Base-by-base conservation (phyloP, 2,797 vertebrate species). In the Furcifer pardalis region DNA sequence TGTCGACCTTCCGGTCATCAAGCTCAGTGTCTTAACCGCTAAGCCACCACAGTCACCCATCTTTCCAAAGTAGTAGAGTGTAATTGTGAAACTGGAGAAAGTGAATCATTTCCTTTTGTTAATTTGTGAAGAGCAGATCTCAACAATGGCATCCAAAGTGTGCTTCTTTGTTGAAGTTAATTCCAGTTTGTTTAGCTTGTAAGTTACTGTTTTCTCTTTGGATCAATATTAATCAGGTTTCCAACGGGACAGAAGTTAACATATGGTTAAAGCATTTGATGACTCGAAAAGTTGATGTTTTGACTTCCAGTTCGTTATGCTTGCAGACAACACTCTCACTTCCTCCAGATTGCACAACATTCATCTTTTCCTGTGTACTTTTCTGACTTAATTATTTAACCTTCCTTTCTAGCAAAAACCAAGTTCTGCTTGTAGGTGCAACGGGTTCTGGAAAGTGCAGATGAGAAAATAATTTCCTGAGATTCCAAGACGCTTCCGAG, bases 161-260 rank as follows among this genome's bases (percentile, higher is more conserved):
- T 27, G 4, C 40, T 23, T 60, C 52, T 10, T 9, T 40, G 56
- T 19, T 59, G 35, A 59, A 71, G 25, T 27, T 25, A 19, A 19
- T 37, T 13, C 19, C 23, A 30, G 10, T 81, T 69, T 81, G 25
- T 69, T 56, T n/a, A n/a, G 3, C 5, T 37, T 32, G 37, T 25
- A 74, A 82, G 40, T 82, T 82, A 73, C 60, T 73, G 21, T 81
- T 73, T 72, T 73, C 68, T 73, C 30, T 17, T 62, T 60, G 5
- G 56, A 30, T 73, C 56, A 73, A 82, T 37, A 44, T 80, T 35
- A 5, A 1, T 35, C 23, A 30, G 44, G 5, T 81, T 59, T 81
- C 40, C 9, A 71, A 37, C 9, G 30, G 42, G 66, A 37, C 7
- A 13, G 40, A 37, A 6, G 30, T 10, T 46, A 49, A 82, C 40